phyloP scores from a whole-genome alignment of 1,140 invertebrate genomes.

The Brachionus plicatilis region DNA sequence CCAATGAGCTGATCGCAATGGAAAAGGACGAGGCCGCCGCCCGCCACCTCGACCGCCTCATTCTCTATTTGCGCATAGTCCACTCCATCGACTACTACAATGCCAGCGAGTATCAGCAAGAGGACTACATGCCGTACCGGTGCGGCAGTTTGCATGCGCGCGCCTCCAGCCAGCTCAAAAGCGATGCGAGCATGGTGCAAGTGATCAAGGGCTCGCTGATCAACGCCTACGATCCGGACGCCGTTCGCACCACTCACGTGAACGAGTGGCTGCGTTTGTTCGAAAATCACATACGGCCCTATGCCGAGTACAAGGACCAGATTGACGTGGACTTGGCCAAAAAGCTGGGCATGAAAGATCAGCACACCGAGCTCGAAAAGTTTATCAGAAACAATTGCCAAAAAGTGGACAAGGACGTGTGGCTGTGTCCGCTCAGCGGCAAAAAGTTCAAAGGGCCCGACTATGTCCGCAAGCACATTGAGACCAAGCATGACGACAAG shows the following conservation, averaged over 20 bases:
- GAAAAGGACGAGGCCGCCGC: constrained; percentile 73
- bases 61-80: constrained; percentile 89
- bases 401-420: constrained; percentile 92
- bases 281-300: not conserved
- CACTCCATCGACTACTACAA: constrained; percentile 99
- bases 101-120: constrained; percentile 95
- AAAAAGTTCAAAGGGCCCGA: constrained; percentile 99
- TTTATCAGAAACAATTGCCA: constrained; percentile 62
- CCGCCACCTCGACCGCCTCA: constrained; percentile 71
- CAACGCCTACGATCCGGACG: not conserved
- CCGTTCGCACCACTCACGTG: not conserved
- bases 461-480: constrained; percentile 96
- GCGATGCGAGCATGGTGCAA: not conserved
- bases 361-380: constrained; percentile 22
- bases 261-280: constrained; percentile 16
- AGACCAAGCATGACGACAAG: constrained; percentile 93
- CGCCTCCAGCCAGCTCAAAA: not conserved
- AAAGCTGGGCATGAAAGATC: constrained; percentile 16
- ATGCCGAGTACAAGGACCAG: not conserved
- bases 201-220: not conserved
- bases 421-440: constrained; percentile 93
- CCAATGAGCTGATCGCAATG: constrained; percentile 56
- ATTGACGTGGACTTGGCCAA: not conserved
- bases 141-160: constrained; percentile 96
- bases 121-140: constrained; percentile 98